Evolutionary conservation across 2,888 invertebrate species (phyloP).

Genomic region (Drosophila planitibia): DNA sequence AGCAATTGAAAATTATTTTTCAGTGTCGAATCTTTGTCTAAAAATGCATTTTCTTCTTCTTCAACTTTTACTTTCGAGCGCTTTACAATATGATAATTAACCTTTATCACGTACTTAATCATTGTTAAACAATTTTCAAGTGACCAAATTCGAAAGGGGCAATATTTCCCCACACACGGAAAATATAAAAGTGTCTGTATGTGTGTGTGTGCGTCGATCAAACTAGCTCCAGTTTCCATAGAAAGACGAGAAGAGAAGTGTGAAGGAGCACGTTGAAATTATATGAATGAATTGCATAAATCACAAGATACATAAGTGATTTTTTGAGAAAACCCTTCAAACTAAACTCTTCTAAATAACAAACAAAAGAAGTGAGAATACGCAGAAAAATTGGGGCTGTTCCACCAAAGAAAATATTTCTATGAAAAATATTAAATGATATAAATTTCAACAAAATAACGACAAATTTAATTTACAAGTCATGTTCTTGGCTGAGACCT

Average conservation of each 20-base stretch:
- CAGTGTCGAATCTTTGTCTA: conserved; percentile 18
- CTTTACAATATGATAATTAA: conserved; percentile 18
- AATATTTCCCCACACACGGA: not conserved
- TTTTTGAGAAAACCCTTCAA: not conserved
- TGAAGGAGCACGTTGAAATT: conserved; percentile 2
- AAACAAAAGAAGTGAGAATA: not conserved
- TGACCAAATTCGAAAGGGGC: not conserved
- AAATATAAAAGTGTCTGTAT: not conserved
- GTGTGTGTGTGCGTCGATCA: not conserved
- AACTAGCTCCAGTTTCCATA: not conserved
- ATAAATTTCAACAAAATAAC: not conserved
- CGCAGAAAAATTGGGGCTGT: not conserved
- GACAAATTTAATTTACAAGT: not conserved
- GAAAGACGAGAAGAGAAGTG: not conserved
- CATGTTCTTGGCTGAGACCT: not conserved
- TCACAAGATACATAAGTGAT: not conserved
- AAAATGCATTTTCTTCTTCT: conserved; percentile 9
- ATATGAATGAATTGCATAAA: conserved; percentile 32
- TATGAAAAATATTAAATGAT: not conserved
- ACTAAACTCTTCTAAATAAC: not conserved
- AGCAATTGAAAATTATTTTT: conserved; percentile 22
- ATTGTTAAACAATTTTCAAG: conserved; percentile 26
- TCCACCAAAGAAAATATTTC: not conserved
- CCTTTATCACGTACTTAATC: conserved; percentile 15
- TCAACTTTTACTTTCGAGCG: conserved; percentile 47